Evolutionary conservation across 37 sponge, comb jelly and placozoan species (phyloP).

Genomic region (Tethya wilhelma): DNA sequence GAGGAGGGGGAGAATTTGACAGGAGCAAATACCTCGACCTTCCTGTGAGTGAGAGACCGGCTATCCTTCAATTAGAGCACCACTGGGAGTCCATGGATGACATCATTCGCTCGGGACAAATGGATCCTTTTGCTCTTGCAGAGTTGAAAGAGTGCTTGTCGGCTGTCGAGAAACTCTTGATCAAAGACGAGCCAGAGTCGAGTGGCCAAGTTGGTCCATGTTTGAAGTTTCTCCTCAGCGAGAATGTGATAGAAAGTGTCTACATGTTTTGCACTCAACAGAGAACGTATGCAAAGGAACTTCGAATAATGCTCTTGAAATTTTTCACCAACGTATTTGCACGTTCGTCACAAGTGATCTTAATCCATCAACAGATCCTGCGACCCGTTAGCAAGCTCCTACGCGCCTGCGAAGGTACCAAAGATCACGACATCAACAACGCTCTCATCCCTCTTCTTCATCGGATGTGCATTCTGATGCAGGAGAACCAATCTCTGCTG

Average conservation of each 20-base stretch:
- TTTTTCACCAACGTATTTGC: constrained; percentile 64
- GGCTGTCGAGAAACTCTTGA: constrained; percentile 39
- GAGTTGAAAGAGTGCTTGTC: constrained; percentile 50
- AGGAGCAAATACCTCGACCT: background rate
- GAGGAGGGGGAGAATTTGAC: background rate
- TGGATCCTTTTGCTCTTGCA: constrained; percentile 68
- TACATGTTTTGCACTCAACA: constrained; percentile 49
- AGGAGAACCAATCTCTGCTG: constrained; percentile 67
- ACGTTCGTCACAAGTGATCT: constrained; percentile 44
- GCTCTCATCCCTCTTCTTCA: constrained; percentile 61
- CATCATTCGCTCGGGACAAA: constrained; percentile 5
- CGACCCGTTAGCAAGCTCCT: constrained; percentile 78
- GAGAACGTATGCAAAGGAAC: constrained; percentile 37
- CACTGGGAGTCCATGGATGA: constrained; percentile 56
- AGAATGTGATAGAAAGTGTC: constrained; percentile 59
- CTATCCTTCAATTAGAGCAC: constrained; percentile 12
- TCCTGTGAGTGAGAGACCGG: background rate
- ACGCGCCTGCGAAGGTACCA: constrained; percentile 53
- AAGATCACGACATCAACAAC: constrained; percentile 21
- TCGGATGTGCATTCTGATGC: constrained; percentile 67
- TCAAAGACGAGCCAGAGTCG: constrained; percentile 26
- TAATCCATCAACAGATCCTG: constrained; percentile 81
- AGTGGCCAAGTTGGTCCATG: constrained; percentile 35
- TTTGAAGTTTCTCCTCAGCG: constrained; percentile 50
- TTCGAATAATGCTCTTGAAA: constrained; percentile 46